phyloP scores from a whole-genome alignment of 2,888 invertebrate species.

The Microplitis deprimator region DNA sequence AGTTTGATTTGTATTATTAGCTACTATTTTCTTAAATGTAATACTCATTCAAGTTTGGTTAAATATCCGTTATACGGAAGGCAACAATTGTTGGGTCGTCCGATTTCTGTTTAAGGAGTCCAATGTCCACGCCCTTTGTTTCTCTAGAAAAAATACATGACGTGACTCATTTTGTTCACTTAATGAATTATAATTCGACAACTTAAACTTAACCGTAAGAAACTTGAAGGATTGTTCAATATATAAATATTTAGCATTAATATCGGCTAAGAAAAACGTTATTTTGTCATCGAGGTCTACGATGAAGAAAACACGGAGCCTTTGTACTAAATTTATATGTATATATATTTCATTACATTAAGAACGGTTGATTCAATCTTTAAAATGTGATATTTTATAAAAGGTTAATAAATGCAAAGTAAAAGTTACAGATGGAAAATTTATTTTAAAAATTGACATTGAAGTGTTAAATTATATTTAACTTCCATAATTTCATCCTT shows the following conservation, averaged over 20 bases:
- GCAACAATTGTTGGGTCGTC: conserved; percentile 57
- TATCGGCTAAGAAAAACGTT: too few species aligned
- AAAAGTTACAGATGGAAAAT: not conserved
- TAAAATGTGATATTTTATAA: not conserved
- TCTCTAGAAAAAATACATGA: not conserved
- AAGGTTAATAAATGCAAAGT: conserved; percentile 18
- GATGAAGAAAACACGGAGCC: too few species aligned
- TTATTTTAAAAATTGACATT: not conserved
- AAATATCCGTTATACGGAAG: conserved; percentile 66
- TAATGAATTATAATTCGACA: too few species aligned
- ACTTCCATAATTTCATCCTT: conserved; percentile 14
- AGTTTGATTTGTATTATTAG: not conserved
- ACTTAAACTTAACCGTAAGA: too few species aligned
- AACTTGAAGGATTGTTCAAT: too few species aligned
- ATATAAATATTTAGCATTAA: too few species aligned
- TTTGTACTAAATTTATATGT: too few species aligned
- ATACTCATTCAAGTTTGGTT: conserved; percentile 12
- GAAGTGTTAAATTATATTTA: conserved; percentile 7
- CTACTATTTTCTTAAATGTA: not conserved
- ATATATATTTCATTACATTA: too few species aligned
- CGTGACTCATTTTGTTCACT: not conserved
- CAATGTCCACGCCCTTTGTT: conserved; percentile 22
- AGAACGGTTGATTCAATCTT: too few species aligned
- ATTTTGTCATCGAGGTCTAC: too few species aligned
- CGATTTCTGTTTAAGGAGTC: conserved; percentile 51